Conservation (phyloP, 2,797 vertebrate genomes). For the Chaunax sp. region DNA sequence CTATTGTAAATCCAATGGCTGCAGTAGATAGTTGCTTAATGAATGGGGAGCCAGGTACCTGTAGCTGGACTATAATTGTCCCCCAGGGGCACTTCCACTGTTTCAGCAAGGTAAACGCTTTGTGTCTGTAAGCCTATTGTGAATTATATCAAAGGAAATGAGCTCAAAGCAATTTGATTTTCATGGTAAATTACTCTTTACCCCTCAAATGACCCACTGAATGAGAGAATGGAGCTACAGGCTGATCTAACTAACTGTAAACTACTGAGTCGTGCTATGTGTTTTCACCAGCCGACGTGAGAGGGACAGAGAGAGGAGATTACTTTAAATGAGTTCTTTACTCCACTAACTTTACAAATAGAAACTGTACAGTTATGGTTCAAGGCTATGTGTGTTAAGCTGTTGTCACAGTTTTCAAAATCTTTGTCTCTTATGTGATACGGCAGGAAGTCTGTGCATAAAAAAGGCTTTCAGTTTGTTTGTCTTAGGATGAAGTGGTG, state of each 20-base stretch:
- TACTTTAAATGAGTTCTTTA: conserved; percentile 35
- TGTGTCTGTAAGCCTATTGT: conserved; percentile 74
- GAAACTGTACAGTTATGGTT: conserved; percentile 25
- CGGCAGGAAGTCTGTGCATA: conserved; percentile 40
- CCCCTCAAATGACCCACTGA: conserved; percentile 76
- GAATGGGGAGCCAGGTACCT: conserved; percentile 65
- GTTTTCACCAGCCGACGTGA: conserved; percentile 31
- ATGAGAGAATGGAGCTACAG: conserved; percentile 59
- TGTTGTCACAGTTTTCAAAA: conserved; percentile 18
- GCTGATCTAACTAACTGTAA: conserved; percentile 64
- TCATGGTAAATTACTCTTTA: conserved; percentile 82
- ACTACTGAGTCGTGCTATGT: conserved; percentile 38
- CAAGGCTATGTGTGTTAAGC: conserved; percentile 24
- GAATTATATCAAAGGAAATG: conserved; percentile 78
- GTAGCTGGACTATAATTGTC: conserved; percentile 69
- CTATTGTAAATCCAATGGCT: conserved; percentile 33
- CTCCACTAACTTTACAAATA: conserved; percentile 28
- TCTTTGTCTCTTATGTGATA: not conserved
- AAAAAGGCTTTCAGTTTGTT: conserved; percentile 55
- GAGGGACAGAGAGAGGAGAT: conserved; percentile 9
- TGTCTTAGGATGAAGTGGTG: conserved; percentile 61
- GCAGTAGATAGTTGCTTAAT: conserved; percentile 56
- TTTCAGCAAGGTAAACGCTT: conserved; percentile 71
- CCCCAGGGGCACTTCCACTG: conserved; percentile 61
- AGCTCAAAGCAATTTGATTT: conserved; percentile 79